Base-by-base conservation (phyloP, 2,113 vertebrate species). In the Takifugu bimaculatus region DNA sequence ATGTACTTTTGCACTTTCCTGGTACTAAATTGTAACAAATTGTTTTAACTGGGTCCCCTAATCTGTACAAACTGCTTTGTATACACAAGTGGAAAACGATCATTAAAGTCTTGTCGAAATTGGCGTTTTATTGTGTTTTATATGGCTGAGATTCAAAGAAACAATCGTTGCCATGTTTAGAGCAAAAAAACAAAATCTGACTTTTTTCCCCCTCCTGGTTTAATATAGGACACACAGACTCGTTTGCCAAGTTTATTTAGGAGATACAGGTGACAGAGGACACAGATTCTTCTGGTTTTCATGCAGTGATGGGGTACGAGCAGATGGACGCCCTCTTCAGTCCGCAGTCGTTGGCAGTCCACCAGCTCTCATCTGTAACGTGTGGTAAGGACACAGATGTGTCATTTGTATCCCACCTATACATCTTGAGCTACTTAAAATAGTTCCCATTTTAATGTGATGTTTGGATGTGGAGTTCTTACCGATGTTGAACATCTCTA, bases 1-100 rank as follows among this genome's bases (percentile, higher is more conserved):
- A 87, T 88, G 85, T 90, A 82, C 87, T 89, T 95, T 94, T 95
- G 94, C 94, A 96, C 95, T 95, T 96, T 94, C 91, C 92, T 92
- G 92, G 91, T 91, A 92, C 91, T 92, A 88, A 90, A 93, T 94
- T 93, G 91, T 95, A 93, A 92, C 60, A 75, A 75, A 92, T 84
- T 75, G 93, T 94, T 94, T 93, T 92, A 93, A 92, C 87, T 93
- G 50, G 87, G 91, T 88, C 91, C 89, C 82, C 88, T 91, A 50
- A 88, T 91, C 93, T 88, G 93, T 95, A 93, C 87, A 90, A 90
- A 92, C 74, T 89, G 86, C 89, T 93, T 94, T 97, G 92, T 96
- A 94, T 92, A 93, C 93, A 91, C 82, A 91, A 63, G 85, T 84
- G 78, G 76, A 83, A 87, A 83, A 83, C 88, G 83, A 87, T 81